Evolutionary conservation across 2,888 invertebrate genomes (phyloP), one percentile per base, ranked within the genome.

Genomic region (Tachina fera): DNA sequence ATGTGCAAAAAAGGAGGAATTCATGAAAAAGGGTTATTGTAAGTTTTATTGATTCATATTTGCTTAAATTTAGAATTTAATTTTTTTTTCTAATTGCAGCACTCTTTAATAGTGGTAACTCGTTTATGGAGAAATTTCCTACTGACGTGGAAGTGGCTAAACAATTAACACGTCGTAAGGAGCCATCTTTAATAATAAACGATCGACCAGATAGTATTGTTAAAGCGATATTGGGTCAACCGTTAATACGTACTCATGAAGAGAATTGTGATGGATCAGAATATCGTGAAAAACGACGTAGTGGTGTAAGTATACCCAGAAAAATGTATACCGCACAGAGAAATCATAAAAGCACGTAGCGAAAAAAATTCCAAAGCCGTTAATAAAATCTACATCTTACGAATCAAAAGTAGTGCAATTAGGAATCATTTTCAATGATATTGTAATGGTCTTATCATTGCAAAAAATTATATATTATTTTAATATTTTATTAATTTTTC

Each of bases 11-110:
- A 97, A 97, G 93, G 94, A 94, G 92, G 97, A 97, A 88, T 97
- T 97, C 90, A 97, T 97, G 88, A 95, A 94, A 89, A 96, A 96
- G 93, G 97, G 97, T 89, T 93, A 96, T 90, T 96, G 97, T 97
- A 94, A 91, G 91, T 87, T 68, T 13, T 14, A 51, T 11, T 43
- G 1, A 22, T 13, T 14, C 9, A 19, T 43, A n/a, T 9, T 53
- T 13, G 11, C 22, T 41, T 1, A 6, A 60, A 39, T 8, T n/a
- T 51, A n/a, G 9, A 51, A 51, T 13, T 16, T 13, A 16, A 19
- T 9, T 31, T 72, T 1, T 13, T n/a, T n/a, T 19, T 39, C 22
- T 31, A 51, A 39, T 76, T 84, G 3, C 43, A 84, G 79, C 77
- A 63, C 87, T 89, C 9, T 88, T 85, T 67, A 87, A 88, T 65